These are phyloP conservation scores for Oryzaephilus surinamensis DNA, from an alignment of 1,140 invertebrate genomes.

Conservation along the genomic window DNA sequence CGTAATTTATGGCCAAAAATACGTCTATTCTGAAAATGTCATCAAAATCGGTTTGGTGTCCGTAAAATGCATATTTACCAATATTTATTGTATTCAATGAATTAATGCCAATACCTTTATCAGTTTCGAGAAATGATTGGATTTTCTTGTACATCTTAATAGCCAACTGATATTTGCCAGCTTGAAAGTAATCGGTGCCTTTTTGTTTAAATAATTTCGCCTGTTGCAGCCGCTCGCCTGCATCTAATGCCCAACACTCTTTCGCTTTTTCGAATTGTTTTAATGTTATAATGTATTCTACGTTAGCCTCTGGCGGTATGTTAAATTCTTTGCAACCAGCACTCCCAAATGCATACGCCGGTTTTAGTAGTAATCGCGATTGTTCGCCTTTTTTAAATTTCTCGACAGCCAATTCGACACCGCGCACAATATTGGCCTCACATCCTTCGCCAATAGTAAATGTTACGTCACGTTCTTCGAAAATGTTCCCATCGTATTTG, in stretches of 20 bases:
- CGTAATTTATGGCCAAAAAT: too few relatives aligned
- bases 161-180: conserved; percentile 65
- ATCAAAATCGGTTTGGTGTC: too few relatives aligned
- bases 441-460: conserved; percentile 82
- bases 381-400: conserved; percentile 78
- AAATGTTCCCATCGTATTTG: conserved; percentile 50
- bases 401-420: conserved; percentile 74
- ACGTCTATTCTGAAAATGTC: too few relatives aligned
- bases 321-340: conserved; percentile 58
- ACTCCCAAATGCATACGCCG: conserved; percentile 73
- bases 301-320: conserved; percentile 67
- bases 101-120: conserved; percentile 27
- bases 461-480: conserved; percentile 68
- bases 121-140: conserved; percentile 30
- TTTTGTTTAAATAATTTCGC: conserved; percentile 79
- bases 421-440: conserved; percentile 62
- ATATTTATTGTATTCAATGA: too few relatives aligned
- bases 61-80: too few relatives aligned
- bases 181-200: conserved; percentile 85
- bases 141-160: conserved; percentile 81
- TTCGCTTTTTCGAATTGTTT: conserved; percentile 73
- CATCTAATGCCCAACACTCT: conserved; percentile 74
- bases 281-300: conserved; percentile 75
- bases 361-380: conserved; percentile 61
- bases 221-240: conserved; percentile 67